phyloP scores from a whole-genome alignment of 2,888 invertebrate species.

The Platynereis dumerilii region DNA sequence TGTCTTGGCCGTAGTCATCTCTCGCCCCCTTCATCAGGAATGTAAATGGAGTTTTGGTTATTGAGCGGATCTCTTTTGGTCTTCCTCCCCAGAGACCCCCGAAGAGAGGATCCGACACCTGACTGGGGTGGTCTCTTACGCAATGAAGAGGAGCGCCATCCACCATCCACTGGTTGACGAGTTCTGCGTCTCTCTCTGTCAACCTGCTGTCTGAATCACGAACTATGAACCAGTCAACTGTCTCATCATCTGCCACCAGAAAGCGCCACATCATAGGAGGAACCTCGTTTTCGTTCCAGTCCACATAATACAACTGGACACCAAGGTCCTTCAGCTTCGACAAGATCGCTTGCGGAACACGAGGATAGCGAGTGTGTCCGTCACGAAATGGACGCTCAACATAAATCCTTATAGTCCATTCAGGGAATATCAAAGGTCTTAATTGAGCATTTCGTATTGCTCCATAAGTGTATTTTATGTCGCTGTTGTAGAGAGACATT shows the following conservation, averaged over 20 bases:
- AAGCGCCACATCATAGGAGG: constrained; percentile 45
- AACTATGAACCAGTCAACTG: constrained; percentile 39
- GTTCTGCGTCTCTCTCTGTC: constrained; percentile 35
- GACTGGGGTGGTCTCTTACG: constrained; percentile 42
- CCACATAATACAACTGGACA: constrained; percentile 34
- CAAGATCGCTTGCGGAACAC: constrained; percentile 30
- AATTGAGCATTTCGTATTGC: constrained; percentile 37
- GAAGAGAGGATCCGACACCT: constrained; percentile 35
- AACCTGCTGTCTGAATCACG: constrained; percentile 37
- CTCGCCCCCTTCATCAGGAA: constrained; percentile 32
- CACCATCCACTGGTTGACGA: constrained; percentile 38
- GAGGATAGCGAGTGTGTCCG: constrained; percentile 23
- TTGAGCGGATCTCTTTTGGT: constrained; percentile 25
- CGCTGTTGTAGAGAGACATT: constrained; percentile 33
- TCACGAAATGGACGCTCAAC: constrained; percentile 26
- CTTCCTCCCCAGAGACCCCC: constrained; percentile 41
- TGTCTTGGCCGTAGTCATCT: constrained; percentile 36
- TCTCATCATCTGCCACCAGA: constrained; percentile 38
- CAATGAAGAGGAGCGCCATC: constrained; percentile 38
- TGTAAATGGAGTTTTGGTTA: constrained; percentile 32
- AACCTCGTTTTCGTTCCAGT: constrained; percentile 17
- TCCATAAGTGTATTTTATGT: constrained; percentile 32
- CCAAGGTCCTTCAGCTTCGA: constrained; percentile 26
- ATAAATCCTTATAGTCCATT: constrained; percentile 40
- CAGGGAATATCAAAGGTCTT: constrained; percentile 34